Evolutionary conservation across 2,113 vertebrate genomes (phyloP), one percentile per base, ranked within the genome.

Genomic region (Alaudala cheleensis): DNA sequence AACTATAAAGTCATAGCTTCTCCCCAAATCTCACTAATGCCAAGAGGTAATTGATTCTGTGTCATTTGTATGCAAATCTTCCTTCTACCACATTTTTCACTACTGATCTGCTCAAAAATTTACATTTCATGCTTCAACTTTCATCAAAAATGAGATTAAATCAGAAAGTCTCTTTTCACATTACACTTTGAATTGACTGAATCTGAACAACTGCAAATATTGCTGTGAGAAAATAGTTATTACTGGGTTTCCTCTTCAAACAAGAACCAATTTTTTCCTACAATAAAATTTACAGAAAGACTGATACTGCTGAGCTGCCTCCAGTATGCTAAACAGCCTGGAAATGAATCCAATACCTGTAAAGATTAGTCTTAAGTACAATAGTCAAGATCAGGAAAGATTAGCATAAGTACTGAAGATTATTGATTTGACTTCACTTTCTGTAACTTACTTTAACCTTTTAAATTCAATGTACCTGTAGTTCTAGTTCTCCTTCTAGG

Each of bases 11-110:
- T 67, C 92, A 88, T 51, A 94, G 51, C 64, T 87, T 22, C 74
- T 90, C 95, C 72, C 65, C 62, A 92, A 73, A 93, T 79, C 90
- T 90, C 67, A 44, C 87, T 73, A 92, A 94, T 88, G 74, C 71
- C 80, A 82, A 49, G 58, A 86, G 47, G 80, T 92, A 96, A 95
- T 73, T 94, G 77, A 96, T 90, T 93, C 86, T 51, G 67, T 58
- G 45, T 61, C 54, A 94, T 96, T 94, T 96, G 54, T 87, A 96
- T 95, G 94, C 91, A 96, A 95, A 96, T 94, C 81, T n/a, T 85
- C 74, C 26, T 95, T 65, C 44, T 90, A 76, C 26, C 57, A 58
- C 29, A 54, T 65, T 82, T 76, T 91, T 73, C 78, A 88, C 70
- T 44, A 80, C 81, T 70, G 57, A 86, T 92, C 70, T 72, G 33